Conservation (phyloP, 2,797 vertebrate genomes). For the Melanogrammus aeglefinus region DNA sequence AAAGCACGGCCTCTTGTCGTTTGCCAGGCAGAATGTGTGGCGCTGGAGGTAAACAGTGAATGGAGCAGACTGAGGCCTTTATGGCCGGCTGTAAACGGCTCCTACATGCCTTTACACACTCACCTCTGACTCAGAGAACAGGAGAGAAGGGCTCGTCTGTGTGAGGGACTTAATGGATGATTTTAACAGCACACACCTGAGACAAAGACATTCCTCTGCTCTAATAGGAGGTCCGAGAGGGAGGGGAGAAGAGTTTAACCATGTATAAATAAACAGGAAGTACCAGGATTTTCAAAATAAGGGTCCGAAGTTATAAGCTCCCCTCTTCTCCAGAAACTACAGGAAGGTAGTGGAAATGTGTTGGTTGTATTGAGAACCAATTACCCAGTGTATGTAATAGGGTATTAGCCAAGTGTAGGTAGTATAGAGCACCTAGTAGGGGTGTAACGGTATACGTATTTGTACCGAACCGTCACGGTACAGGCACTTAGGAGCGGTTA, state of each 20-base stretch:
- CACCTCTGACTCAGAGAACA: conserved; percentile 21
- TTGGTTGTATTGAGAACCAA: neutral
- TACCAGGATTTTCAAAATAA: neutral
- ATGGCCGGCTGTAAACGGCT: conserved; percentile 73
- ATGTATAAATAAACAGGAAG: neutral
- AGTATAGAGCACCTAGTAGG: neutral
- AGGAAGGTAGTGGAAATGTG: neutral
- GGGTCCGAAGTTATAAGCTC: neutral
- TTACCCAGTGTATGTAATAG: neutral
- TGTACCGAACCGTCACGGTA: too few species aligned
- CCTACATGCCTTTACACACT: conserved; percentile 61
- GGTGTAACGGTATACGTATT: too few species aligned
- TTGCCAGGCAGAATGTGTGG: conserved; percentile 65
- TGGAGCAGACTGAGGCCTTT: conserved; percentile 62
- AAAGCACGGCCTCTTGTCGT: conserved; percentile 60
- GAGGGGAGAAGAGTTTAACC: neutral
- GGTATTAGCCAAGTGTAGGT: neutral
- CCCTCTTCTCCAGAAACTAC: neutral
- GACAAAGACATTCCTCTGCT: conserved; percentile 40
- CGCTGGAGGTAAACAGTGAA: conserved; percentile 68
- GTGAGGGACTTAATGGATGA: conserved; percentile 49
- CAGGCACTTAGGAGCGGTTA: too few species aligned
- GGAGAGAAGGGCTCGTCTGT: conserved; percentile 30
- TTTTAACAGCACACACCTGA: conserved; percentile 47
- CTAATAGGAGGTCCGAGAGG: neutral